Conservation (phyloP, 2,888 invertebrate species). For the Geotrupes spiniger region DNA sequence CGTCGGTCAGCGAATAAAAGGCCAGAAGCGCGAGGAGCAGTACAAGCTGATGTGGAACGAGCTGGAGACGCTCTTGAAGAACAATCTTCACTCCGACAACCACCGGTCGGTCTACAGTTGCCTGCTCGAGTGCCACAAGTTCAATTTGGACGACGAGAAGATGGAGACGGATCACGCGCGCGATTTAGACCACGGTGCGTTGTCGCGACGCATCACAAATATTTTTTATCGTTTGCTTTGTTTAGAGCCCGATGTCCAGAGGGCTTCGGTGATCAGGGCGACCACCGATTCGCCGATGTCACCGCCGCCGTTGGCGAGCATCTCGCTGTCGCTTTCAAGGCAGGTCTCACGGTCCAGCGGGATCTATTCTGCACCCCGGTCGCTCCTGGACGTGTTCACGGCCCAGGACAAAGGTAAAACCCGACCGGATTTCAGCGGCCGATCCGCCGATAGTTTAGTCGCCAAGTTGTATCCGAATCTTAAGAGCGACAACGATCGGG, state of each 20-base stretch:
- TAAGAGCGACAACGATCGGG: constrained; percentile 52
- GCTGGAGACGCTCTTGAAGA: constrained; percentile 77
- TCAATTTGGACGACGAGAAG: constrained; percentile 59
- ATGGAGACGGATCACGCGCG: constrained; percentile 62
- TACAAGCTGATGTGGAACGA: constrained; percentile 90
- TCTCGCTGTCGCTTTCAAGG: constrained; percentile 36
- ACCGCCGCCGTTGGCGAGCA: constrained; percentile 60
- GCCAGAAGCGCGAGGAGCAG: constrained; percentile 77
- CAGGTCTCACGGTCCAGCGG: constrained; percentile 38
- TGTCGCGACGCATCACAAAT: not conserved
- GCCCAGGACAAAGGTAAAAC: constrained; percentile 53
- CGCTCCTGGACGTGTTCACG: constrained; percentile 66
- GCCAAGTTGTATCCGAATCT: constrained; percentile 76
- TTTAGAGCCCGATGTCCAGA: constrained; percentile 29
- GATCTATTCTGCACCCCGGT: constrained; percentile 49
- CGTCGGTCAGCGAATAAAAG: constrained; percentile 62
- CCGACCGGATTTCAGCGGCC: constrained; percentile 60
- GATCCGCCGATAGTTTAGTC: constrained; percentile 55
- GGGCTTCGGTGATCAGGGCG: constrained; percentile 63
- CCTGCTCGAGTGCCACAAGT: constrained; percentile 71
- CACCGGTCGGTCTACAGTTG: constrained; percentile 78
- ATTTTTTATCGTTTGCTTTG: not conserved
- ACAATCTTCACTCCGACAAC: constrained; percentile 72
- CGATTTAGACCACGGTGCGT: constrained; percentile 57
- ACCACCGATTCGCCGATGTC: constrained; percentile 86